Conservation (phyloP, 1,140 invertebrate species). For the Drosophila mojavensis region DNA sequence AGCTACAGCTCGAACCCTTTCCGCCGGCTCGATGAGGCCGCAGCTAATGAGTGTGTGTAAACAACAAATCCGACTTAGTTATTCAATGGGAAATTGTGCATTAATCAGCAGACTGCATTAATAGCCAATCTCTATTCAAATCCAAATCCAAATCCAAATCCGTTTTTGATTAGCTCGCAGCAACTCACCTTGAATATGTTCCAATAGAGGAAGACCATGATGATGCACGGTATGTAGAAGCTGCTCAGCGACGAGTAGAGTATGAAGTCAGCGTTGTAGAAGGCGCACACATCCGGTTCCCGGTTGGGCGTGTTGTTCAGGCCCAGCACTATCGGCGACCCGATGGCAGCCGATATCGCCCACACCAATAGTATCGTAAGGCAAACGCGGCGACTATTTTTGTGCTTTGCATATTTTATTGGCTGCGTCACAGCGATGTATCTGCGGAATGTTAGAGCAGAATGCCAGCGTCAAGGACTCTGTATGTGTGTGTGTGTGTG, state of each 20-base stretch:
- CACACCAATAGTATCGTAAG: conserved; percentile 98
- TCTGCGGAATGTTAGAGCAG: conserved; percentile 85
- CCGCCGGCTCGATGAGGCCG: not conserved
- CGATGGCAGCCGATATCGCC: conserved; percentile 97
- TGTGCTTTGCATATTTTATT: conserved; percentile 99
- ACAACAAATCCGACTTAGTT: conserved; percentile 45
- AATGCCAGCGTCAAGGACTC: not conserved
- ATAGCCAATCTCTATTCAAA: conserved; percentile 1
- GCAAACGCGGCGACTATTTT: conserved; percentile 97
- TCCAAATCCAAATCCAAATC: conserved; percentile 55
- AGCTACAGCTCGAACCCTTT: not conserved
- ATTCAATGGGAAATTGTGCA: conserved; percentile 56
- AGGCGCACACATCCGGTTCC: conserved; percentile 92
- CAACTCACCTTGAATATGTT: conserved; percentile 96
- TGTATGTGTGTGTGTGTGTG: not conserved
- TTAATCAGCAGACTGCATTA: conserved; percentile 45
- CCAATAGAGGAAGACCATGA: conserved; percentile 99
- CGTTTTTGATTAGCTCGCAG: conserved; percentile 48
- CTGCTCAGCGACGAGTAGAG: conserved; percentile 98
- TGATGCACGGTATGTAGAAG: conserved; percentile 99
- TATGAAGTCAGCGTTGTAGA: conserved; percentile 99
- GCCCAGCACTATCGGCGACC: conserved; percentile 98
- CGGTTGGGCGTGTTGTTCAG: conserved; percentile 95
- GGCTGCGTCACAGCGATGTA: conserved; percentile 99
- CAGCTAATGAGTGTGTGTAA: conserved; percentile 56